These are phyloP conservation scores for Osmerus mordax DNA, from an alignment of 2,113 vertebrate species.

Conservation along the genomic window DNA sequence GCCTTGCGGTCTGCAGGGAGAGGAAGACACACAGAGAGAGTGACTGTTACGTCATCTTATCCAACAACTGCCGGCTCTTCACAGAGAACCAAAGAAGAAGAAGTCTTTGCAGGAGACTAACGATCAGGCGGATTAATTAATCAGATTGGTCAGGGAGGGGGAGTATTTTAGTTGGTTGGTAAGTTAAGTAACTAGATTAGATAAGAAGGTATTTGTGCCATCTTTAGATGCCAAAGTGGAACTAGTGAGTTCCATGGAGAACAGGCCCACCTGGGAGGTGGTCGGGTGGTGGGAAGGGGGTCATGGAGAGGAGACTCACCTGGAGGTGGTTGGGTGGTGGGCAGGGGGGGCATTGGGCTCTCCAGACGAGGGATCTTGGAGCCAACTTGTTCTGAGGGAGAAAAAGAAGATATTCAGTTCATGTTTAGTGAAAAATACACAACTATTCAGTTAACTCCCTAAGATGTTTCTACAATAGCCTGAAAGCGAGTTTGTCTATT, in stretches of 20 bases:
- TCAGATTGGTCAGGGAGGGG: too few species aligned
- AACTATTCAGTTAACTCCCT: too few species aligned
- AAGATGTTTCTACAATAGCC: background rate
- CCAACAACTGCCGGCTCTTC: too few species aligned
- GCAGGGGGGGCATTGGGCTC: conserved; percentile 87
- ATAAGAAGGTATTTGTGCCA: too few species aligned
- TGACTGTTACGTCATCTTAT: background rate
- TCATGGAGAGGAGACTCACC: conserved; percentile 67
- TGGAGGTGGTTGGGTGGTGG: conserved; percentile 84
- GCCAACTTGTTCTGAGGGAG: conserved; percentile 84
- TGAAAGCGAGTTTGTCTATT: conserved; percentile 11
- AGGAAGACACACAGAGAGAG: background rate
- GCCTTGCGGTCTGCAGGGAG: conserved; percentile 81
- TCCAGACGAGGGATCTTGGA: conserved; percentile 92
- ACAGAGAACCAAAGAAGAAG: too few species aligned
- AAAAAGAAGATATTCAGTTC: conserved; percentile 19
- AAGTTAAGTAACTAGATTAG: too few species aligned
- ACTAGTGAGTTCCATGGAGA: too few species aligned
- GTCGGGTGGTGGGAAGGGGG: conserved; percentile 47
- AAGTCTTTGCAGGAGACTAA: too few species aligned
- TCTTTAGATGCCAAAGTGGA: too few species aligned
- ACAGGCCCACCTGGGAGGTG: conserved; percentile 82
- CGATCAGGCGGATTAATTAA: too few species aligned
- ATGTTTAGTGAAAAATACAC: too few species aligned
- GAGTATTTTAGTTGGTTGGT: too few species aligned